Evolutionary conservation across 2,888 invertebrate species (phyloP), one percentile per base, ranked within the genome.

Genomic region (Drepanosiphum platanoidis): DNA sequence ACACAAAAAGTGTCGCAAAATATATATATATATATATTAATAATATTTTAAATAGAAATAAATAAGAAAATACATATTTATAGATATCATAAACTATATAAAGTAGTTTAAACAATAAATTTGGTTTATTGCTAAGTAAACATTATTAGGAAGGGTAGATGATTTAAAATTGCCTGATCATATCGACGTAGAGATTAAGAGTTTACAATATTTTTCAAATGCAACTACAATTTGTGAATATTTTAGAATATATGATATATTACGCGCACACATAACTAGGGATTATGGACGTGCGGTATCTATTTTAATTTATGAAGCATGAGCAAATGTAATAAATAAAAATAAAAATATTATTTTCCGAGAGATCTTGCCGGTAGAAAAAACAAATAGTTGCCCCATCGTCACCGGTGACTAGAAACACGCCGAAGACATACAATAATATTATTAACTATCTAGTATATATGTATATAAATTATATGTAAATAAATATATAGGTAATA

Each of bases 361-460:
- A 77, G 84, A 84, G 84, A 84, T 84, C 84, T 84, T 75, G 68
- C 84, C 84, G 77, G 58, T 68, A 84, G 74, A 84, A 75, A 66
- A 68, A 77, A 84, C 77, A 68, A 84, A 70, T 58, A 84, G 77
- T 84, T 68, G 84, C 77, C 75, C 68, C 84, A 70, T 84, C 77
- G 84, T 84, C 84, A 77, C 84, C 84, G 84, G 84, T 84, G 84
- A 84, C 84, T 84, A 84, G 84, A 84, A 84, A 84, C 77, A 84
- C 77, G 84, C 84, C 84, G 84, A 77, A 70, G 58, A 84, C 84
- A 70, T 39, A 84, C 77, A 64, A 81, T 46, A 68, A 46, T 81
- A 71, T 81, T 81, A 58, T 81, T 22, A 46, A 70, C 64, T 81
- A 82, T 32, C 42, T 74, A 72, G 52, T n/a, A 66, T 58, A 77